Base-by-base conservation (phyloP, 37 sponge, comb jelly and placozoan genomes). In the Geodia barretti region DNA sequence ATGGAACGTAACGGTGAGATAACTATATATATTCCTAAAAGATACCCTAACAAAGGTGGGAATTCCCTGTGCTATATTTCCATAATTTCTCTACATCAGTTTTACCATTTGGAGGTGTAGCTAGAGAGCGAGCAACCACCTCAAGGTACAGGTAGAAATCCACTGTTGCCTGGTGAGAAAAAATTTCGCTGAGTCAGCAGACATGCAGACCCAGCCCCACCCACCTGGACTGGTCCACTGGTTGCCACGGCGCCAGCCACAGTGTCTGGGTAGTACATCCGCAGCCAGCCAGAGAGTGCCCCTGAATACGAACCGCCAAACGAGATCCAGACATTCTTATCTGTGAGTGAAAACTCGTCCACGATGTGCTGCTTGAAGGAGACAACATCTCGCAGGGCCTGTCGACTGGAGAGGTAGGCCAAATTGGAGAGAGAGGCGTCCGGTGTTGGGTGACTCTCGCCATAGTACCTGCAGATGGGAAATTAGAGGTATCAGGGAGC, bases 241-340 rank as follows among this genome's bases (percentile, higher is more conserved):
- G 88, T 85, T 28, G 96, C 96, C 36, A 95, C 79, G 0, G 96
- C 87, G 1, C 89, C 96, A 47, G 41, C 79, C 17, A 92, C 90
- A 25, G 79, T 30, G 38, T 92, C 78, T 3, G 96, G 96, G 62
- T 95, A 87, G 62, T 82, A 66, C 36, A 87, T 72, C 24, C 96
- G 75, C 38, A 92, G 60, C 96, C 96, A 95, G 0, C 90, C 96
- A 19, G 93, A 78, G 4, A 95, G 83, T 29, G 89, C 90, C 23
- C 96, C 89, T 19, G 96, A 75, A 59, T 95, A 95, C 0, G 96
- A 95, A 20, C 96, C 96, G 34, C 96, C 96, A 83, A 92, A 92
- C 4, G 77, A 69, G 71, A 95, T 75, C 96, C 96, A 95, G 77
- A 73, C 73, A 35, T 85, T 86, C 38, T 4, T 29, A 43, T 63